Conservation (phyloP, 1,140 invertebrate genomes). For the Procambarus clarkii region DNA sequence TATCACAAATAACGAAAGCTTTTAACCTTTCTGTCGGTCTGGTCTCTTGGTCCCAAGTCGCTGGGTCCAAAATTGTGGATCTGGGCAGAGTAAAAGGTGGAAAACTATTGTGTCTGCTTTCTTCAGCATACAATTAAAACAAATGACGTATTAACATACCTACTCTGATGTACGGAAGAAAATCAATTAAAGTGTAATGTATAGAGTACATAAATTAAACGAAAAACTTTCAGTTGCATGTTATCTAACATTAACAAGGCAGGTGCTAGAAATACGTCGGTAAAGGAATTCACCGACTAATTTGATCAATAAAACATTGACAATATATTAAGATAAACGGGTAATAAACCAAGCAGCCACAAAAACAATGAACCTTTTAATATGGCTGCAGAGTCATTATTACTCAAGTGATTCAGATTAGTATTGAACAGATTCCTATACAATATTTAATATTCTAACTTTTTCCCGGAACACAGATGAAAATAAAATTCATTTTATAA, state of each 20-base stretch:
- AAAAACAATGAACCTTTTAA: too few species aligned
- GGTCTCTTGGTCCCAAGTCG: constrained; percentile 27
- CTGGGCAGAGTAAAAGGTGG: constrained; percentile 34
- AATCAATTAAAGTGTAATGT: background rate
- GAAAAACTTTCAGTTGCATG: background rate
- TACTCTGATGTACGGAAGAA: background rate
- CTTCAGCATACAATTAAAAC: background rate
- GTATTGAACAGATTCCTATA: too few species aligned
- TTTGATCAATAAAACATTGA: too few species aligned
- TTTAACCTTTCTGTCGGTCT: constrained; percentile 38
- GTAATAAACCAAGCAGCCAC: too few species aligned
- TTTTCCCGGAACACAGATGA: too few species aligned
- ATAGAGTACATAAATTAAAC: background rate
- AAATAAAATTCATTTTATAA: too few species aligned
- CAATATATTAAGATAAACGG: too few species aligned
- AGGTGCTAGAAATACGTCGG: too few species aligned
- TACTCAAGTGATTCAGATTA: too few species aligned
- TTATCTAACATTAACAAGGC: background rate
- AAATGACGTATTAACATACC: background rate
- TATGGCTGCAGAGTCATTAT: too few species aligned
- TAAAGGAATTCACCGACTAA: too few species aligned
- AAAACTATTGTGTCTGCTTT: constrained; percentile 21
- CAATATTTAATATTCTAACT: too few species aligned
- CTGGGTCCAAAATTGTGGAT: constrained; percentile 25
- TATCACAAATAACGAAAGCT: background rate